Evolutionary conservation across 2,113 vertebrate genomes (phyloP).

Genomic region (Nipponia nippon): DNA sequence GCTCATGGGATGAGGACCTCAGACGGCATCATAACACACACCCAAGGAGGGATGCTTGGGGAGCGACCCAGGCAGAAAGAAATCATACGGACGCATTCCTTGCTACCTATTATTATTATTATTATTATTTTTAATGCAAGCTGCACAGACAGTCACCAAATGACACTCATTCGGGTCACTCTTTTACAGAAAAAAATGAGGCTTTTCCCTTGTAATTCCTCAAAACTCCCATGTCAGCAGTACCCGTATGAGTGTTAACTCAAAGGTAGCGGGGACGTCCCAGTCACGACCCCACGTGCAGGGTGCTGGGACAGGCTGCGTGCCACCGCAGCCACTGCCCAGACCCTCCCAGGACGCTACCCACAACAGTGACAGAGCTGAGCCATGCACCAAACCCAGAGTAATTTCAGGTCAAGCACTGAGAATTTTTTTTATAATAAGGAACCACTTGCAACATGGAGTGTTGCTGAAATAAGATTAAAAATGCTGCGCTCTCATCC

Average conservation of each 20-base stretch:
- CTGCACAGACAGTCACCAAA: not conserved
- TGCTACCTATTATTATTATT: not conserved
- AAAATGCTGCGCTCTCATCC: rapidly evolving
- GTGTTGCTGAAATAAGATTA: not conserved
- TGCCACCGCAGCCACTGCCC: rapidly evolving
- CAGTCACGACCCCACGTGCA: rapidly evolving
- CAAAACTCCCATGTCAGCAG: not conserved
- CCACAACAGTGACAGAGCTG: rapidly evolving
- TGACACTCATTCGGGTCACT: rapidly evolving
- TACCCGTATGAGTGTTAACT: too few relatives aligned
- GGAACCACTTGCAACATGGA: not conserved
- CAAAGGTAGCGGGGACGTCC: not conserved
- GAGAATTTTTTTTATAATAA: not conserved
- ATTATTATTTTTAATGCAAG: not conserved
- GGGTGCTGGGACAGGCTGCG: not conserved
- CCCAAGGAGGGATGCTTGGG: rapidly evolving
- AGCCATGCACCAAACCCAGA: not conserved
- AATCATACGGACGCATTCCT: not conserved
- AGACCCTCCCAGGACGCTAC: not conserved
- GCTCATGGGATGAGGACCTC: not conserved
- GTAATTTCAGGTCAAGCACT: not conserved
- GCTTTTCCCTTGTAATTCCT: not conserved
- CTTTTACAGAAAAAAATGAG: not conserved
- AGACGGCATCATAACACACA: too few relatives aligned
- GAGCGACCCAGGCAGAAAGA: rapidly evolving